Conservation (phyloP, 2,888 invertebrate species). For the Altica lythri region DNA sequence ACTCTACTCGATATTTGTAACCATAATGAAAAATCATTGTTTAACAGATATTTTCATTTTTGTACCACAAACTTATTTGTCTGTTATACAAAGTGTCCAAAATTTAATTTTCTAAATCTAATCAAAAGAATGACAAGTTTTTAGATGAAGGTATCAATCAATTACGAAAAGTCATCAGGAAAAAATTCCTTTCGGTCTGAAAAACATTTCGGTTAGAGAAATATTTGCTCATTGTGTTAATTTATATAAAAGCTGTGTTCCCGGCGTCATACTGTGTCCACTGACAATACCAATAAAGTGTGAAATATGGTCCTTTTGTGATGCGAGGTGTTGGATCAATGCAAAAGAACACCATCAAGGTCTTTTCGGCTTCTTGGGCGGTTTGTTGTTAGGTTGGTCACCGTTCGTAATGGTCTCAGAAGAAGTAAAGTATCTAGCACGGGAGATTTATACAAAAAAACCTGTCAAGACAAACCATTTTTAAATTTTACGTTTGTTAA, state of each 20-base stretch:
- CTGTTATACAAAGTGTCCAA: too few relatives aligned
- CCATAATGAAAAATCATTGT: too few relatives aligned
- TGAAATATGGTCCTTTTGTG: conserved; percentile 49
- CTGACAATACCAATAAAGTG: conserved; percentile 47
- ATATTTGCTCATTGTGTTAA: conserved; percentile 26
- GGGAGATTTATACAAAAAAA: conserved; percentile 20
- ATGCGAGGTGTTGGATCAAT: conserved; percentile 37
- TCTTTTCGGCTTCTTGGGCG: conserved; percentile 41
- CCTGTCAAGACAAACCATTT: too few relatives aligned
- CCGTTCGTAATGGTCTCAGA: conserved; percentile 21
- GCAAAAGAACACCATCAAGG: conserved; percentile 35
- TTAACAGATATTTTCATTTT: too few relatives aligned
- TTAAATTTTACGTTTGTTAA: too few relatives aligned
- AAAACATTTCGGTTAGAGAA: conserved; percentile 10
- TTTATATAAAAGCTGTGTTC: conserved; percentile 19
- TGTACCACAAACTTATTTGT: too few relatives aligned
- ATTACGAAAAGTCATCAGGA: conserved; percentile 11
- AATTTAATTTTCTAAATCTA: too few relatives aligned
- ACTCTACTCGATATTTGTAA: too few relatives aligned
- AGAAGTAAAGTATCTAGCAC: conserved; percentile 17
- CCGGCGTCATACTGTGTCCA: conserved; percentile 46
- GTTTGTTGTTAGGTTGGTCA: conserved; percentile 30
- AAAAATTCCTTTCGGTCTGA: conserved; percentile 13
- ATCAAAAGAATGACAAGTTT: too few relatives aligned
- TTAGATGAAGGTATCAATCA: too few relatives aligned